Conservation (phyloP, 2,797 vertebrate species). For the Pseudocheirus occidentalis region DNA sequence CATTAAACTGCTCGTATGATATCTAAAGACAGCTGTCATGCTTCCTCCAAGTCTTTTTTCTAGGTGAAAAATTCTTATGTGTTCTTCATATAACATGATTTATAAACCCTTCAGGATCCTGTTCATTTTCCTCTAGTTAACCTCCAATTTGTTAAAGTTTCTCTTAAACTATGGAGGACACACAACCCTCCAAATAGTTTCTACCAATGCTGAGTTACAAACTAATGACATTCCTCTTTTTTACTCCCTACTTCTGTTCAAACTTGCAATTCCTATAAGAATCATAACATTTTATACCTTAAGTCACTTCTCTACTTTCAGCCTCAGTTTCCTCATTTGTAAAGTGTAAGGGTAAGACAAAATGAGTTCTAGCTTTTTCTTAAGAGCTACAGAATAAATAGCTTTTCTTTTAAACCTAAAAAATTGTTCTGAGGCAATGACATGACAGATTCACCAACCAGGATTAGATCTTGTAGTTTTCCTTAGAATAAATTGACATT, state of each 20-base stretch:
- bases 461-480: neutral
- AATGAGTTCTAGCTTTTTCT: neutral
- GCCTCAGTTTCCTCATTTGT: neutral
- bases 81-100: neutral
- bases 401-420: neutral
- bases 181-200: neutral
- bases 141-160: neutral
- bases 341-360: neutral
- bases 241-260: neutral
- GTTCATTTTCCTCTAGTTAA: neutral
- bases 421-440: neutral
- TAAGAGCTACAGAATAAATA: neutral
- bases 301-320: neutral
- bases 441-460: neutral
- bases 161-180: neutral
- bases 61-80: neutral
- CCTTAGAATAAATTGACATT: constrained; percentile 10
- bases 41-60: neutral
- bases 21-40: neutral
- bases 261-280: neutral
- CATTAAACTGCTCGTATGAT: neutral
- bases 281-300: neutral
- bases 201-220: neutral
- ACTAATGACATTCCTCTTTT: neutral
- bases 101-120: neutral